Evolutionary conservation across 37 sponge, comb jelly and placozoan species (phyloP).

Genomic region (Cliona cf. orientalis): DNA sequence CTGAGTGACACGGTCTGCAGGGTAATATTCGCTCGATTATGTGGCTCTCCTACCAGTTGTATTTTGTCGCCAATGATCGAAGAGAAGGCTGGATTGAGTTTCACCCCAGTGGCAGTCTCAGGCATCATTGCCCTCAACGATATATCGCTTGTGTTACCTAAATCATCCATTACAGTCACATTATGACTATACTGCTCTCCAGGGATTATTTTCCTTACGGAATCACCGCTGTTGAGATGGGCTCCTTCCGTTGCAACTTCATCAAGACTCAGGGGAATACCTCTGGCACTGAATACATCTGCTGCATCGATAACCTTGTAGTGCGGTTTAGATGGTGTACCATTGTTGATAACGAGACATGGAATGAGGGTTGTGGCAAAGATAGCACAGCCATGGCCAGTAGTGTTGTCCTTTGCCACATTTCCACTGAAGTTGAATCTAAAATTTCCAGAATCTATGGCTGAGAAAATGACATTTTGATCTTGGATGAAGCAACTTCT

Average conservation of each 20-base stretch:
- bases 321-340: no score
- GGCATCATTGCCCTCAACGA: neutral
- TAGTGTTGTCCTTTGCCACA: no score
- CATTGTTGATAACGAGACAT: neutral
- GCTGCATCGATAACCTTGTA: no score
- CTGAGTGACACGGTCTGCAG: conserved; percentile 6
- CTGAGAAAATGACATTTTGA: no score
- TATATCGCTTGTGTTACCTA: neutral
- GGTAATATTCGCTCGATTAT: neutral
- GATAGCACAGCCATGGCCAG: conserved; percentile 34
- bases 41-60: conserved; percentile 1
- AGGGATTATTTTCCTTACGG: conserved; percentile 10
- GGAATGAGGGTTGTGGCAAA: conserved; percentile 34
- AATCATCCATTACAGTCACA: conserved; percentile 1
- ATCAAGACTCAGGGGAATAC: no score
- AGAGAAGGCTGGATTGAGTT: conserved; percentile 1
- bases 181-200: conserved; percentile 11
- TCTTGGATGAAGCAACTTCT: no score
- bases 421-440: no score
- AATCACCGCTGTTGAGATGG: neutral
- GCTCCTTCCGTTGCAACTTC: conserved; percentile 21
- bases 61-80: neutral
- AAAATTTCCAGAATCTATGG: neutral
- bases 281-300: no score
- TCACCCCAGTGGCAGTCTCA: neutral